phyloP scores from a whole-genome alignment of 1,140 invertebrate genomes.

The Drosophila tani region DNA sequence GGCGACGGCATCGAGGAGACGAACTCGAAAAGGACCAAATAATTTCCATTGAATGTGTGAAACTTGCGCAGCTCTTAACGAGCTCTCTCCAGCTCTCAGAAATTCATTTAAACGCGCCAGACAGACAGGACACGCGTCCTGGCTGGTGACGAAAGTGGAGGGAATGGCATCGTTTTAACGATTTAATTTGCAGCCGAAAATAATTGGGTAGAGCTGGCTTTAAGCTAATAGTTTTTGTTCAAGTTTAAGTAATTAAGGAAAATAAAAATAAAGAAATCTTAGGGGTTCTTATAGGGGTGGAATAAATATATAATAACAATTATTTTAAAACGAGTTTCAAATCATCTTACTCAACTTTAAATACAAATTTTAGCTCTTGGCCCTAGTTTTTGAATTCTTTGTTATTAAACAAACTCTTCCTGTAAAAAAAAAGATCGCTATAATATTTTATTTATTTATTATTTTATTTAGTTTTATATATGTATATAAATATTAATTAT shows the following conservation, averaged over 20 bases:
- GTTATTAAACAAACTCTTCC: not conserved
- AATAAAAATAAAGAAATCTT: not conserved
- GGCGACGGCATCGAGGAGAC: constrained; percentile 53
- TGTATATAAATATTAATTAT: not conserved
- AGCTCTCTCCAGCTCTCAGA: constrained; percentile 46
- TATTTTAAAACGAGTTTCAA: too few species aligned
- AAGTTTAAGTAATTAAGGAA: not conserved
- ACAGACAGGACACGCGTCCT: constrained; percentile 49
- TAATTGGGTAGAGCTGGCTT: constrained; percentile 20
- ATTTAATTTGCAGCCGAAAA: constrained; percentile 32
- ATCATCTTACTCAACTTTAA: too few species aligned
- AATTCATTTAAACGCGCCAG: constrained; percentile 61
- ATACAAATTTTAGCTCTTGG: too few species aligned
- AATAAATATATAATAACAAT: too few species aligned
- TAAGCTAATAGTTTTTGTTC: not conserved
- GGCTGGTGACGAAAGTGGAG: constrained; percentile 32
- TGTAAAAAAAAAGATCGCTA: too few species aligned
- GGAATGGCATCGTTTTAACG: constrained; percentile 31
- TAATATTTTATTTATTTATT: not conserved
- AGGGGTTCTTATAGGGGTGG: too few species aligned
- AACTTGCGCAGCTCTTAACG: constrained; percentile 65
- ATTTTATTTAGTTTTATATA: not conserved
- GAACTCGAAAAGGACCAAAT: constrained; percentile 48
- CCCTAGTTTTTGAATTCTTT: not conserved
- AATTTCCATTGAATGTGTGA: constrained; percentile 63